Conservation (phyloP, 1,140 invertebrate genomes). For the Ditylenchus dipsaci region DNA sequence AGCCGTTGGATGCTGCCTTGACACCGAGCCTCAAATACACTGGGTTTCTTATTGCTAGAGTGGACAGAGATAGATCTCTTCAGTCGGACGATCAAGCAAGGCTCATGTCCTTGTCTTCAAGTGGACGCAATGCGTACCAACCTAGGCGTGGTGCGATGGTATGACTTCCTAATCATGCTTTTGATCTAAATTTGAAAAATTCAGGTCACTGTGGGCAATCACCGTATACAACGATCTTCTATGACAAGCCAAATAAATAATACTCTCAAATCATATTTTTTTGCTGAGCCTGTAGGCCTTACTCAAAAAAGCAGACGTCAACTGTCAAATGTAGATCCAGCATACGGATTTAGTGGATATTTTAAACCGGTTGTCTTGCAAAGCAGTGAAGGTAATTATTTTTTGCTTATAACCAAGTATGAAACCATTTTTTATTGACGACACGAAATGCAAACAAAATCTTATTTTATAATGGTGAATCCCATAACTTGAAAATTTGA, state of each 20-base stretch:
- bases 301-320: slow-evolving; percentile 23
- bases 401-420: too few relatives aligned
- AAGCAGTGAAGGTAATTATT: not conserved
- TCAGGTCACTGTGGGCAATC: too few relatives aligned
- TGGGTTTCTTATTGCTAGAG: slow-evolving; percentile 55
- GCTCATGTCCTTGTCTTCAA: not conserved
- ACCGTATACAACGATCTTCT: too few relatives aligned
- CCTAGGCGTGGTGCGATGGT: not conserved
- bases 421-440: too few relatives aligned
- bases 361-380: slow-evolving; percentile 39
- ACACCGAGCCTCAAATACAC: slow-evolving; percentile 53
- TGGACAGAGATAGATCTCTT: slow-evolving; percentile 45
- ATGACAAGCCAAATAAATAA: not conserved
- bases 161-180: too few relatives aligned
- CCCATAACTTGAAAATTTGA: too few relatives aligned
- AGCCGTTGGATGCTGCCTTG: slow-evolving; percentile 48
- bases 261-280: too few relatives aligned
- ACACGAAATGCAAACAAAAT: too few relatives aligned
- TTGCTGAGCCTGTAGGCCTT: not conserved
- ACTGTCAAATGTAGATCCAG: slow-evolving; percentile 37
- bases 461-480: too few relatives aligned
- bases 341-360: slow-evolving; percentile 32
- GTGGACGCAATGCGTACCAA: slow-evolving; percentile 8
- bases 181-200: too few relatives aligned
- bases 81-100: not conserved